Evolutionary conservation across 2,888 invertebrate genomes (phyloP), one percentile per base, ranked within the genome.

Genomic region (Piscicola geometra): DNA sequence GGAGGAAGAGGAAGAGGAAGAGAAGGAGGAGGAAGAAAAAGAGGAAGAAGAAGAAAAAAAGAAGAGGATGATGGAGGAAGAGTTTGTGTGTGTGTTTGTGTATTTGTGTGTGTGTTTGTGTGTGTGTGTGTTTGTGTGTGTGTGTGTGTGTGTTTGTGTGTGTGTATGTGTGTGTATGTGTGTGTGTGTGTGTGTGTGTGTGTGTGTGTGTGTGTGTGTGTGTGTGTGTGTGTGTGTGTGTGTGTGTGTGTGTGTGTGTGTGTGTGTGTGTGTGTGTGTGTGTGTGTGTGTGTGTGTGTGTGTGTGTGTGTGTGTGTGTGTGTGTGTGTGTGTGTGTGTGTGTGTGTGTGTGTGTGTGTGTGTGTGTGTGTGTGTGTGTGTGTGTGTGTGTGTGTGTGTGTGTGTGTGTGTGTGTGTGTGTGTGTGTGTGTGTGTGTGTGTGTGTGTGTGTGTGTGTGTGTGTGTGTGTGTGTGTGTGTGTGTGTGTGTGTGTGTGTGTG

Each of bases 211-310:
- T 74, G 64, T 64, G 18, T 66, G 36, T 32, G 32, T 66, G 64
- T 64, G 36, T 32, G 64, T 33, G 25, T 64, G 36, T 74, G 64
- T 64, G 35, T 60, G 36, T 64, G 41, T 74, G 64, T 74, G 41
- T n/a, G 64, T 74, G 36, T 74, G 5, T 66, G 36, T 74, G n/a
- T 74, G 25, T 66, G 21, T 60, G 32, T 64, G 18, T 66, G 68
- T 32, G 35, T 68, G 64, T 35, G 25, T 66, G n/a, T 33, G 25
- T 64, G 33, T 60, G 30, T 73, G 32, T 64, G 18, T 73, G 73
- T 73, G 12, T 73, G 73, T 74, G 33, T 64, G 50, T 73, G 25
- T 73, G 32, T 73, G 25, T 73, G 35, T 60, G 32, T 73, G 56
- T 64, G 25, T 73, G 64, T 73, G 25, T 64, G 28, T 64, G 5